Evolutionary conservation across 2,113 vertebrate genomes (phyloP), one percentile per base, ranked within the genome.

Genomic region (Cyprinodon tularosa): DNA sequence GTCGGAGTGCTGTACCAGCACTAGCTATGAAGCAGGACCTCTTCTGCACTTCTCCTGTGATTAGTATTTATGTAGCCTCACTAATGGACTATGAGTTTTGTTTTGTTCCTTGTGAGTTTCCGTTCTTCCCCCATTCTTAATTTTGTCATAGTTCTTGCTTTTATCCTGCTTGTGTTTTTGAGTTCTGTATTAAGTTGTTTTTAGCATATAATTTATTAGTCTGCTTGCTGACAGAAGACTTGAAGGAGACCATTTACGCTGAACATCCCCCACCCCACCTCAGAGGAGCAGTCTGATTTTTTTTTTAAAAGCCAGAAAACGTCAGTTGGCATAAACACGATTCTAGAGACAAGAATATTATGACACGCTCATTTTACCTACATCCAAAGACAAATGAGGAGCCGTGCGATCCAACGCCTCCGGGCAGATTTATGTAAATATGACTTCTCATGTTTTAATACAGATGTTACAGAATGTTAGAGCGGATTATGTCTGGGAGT

Each of bases 121-220:
- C 45, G n/a, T 29, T 29, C 4, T 36, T 37, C 8, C 63, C 66
- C 44, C 64, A 36, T 74, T 85, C 80, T 86, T 78, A 38, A 68
- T 90, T 82, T 85, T 68, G 62, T 84, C 57, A 79, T 81, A 80
- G 82, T 78, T 84, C 14, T 57, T 77, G 76, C 85, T 80, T 83
- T 90, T 81, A 74, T 74, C 86, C 72, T 44, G 78, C 71, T 89
- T 89, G 74, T 88, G 42, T 78, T 84, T 84, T 82, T 81, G 69
- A 82, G 62, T 83, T 85, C 53, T 75, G 72, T 87, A 75, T 85
- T 82, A 86, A 83, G 80, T 90, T 84, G 68, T 84, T 89, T 87
- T 93, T 89, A 89, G 84, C 71, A 68, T 90, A 86, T 94, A 89
- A 93, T 90, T 91, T 93, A 92, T 94, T 91, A 91, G 90, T 89